Evolutionary conservation across 2,113 vertebrate genomes (phyloP).

Genomic region (Agapornis roseicollis): DNA sequence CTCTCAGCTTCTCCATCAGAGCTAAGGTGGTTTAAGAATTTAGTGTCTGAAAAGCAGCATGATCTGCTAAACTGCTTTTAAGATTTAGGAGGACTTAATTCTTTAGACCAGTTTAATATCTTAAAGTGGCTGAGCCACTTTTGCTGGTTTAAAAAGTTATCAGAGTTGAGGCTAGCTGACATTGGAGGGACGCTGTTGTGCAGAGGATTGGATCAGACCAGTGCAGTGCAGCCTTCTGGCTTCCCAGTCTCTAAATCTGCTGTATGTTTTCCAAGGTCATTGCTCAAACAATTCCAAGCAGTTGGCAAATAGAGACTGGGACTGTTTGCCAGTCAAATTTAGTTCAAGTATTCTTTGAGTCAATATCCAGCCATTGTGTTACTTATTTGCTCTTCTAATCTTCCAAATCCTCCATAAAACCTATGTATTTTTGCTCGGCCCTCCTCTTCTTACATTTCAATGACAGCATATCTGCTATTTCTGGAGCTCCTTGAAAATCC

Average conservation of each 20-base stretch:
- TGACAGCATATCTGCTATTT: slow-evolving; percentile 43
- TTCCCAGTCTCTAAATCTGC: slow-evolving; percentile 23
- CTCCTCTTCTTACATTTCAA: slow-evolving; percentile 30
- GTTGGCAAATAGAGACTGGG: slow-evolving; percentile 60
- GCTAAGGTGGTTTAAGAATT: slow-evolving; percentile 47
- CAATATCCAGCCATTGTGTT: slow-evolving; percentile 64
- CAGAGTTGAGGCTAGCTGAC: slow-evolving; percentile 18
- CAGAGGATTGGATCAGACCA: slow-evolving; percentile 9
- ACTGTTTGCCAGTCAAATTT: slow-evolving; percentile 61
- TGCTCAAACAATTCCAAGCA: slow-evolving; percentile 63
- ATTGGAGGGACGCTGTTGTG: not conserved
- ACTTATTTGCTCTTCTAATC: slow-evolving; percentile 67
- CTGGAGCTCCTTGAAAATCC: slow-evolving; percentile 39
- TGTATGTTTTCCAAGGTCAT: slow-evolving; percentile 62
- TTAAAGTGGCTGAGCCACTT: slow-evolving; percentile 32
- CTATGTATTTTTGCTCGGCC: slow-evolving; percentile 41
- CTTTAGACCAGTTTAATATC: slow-evolving; percentile 29
- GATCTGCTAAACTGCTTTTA: slow-evolving; percentile 53
- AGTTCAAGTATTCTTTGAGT: slow-evolving; percentile 63
- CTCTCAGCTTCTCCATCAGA: not conserved
- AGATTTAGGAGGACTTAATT: slow-evolving; percentile 47
- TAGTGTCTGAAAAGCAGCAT: slow-evolving; percentile 10
- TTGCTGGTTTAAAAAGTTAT: slow-evolving; percentile 36
- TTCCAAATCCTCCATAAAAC: slow-evolving; percentile 51
- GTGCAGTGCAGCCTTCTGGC: slow-evolving; percentile 3